Percentiles rank a stretch among this genome's conserved stretches.
These are phyloP conservation scores for Caenorhabditis doughertyi DNA, from an alignment of 2,888 invertebrate genomes.

Conservation along the genomic window DNA sequence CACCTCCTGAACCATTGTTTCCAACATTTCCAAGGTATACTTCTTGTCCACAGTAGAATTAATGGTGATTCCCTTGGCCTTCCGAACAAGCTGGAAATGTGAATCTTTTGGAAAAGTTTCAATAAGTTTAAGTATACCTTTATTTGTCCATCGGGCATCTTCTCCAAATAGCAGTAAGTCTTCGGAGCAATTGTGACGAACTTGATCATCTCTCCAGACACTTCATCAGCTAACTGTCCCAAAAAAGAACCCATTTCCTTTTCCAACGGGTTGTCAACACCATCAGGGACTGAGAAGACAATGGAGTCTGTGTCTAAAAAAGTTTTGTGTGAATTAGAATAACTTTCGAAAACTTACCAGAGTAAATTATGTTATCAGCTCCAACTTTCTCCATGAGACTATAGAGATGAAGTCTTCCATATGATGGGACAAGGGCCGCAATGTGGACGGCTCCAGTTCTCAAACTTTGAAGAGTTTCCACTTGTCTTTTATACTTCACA, in stretches of 20 bases:
- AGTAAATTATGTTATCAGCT: background rate
- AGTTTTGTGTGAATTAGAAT: too few relatives aligned
- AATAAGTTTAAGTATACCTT: background rate
- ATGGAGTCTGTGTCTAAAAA: background rate
- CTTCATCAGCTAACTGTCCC: background rate
- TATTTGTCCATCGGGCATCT: background rate
- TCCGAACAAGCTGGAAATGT: background rate
- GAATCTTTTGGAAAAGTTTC: background rate
- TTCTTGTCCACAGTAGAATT: background rate
- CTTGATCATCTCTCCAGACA: background rate
- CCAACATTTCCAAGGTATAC: background rate
- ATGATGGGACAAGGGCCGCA: background rate
- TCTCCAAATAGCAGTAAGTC: background rate
- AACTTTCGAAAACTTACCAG: background rate
- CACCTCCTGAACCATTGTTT: background rate
- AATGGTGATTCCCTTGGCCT: background rate
- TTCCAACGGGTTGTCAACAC: background rate
- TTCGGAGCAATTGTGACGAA: background rate
- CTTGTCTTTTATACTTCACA: background rate
- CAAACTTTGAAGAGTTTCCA: background rate
- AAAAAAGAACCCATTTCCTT: background rate
- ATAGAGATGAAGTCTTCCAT: background rate
- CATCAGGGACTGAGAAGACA: background rate
- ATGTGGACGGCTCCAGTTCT: background rate
- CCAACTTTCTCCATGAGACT: constrained; percentile 9